Percentiles rank a stretch among this genome's conserved stretches.
phyloP scores from a whole-genome alignment of 2,113 vertebrate genomes.

The Xyrauchen texanus region DNA sequence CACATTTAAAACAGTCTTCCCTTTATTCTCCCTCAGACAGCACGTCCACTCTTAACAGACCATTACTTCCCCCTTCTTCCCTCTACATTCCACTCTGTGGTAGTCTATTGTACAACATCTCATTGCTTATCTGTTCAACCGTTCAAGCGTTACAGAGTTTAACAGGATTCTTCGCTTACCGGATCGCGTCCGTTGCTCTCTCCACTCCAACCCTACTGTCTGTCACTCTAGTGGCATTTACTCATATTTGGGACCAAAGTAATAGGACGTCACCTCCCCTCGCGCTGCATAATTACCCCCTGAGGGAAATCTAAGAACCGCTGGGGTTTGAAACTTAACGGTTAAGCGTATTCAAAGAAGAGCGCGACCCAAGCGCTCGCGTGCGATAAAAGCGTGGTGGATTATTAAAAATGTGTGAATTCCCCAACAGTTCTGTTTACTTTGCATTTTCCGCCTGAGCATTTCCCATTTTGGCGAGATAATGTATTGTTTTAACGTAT shows the following conservation, averaged over 20 bases:
- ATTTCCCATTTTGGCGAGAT: slow-evolving; percentile 4
- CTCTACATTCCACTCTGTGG: slow-evolving; percentile 32
- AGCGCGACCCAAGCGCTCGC: slow-evolving; percentile 42
- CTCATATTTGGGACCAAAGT: slow-evolving; percentile 55
- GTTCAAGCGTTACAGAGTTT: slow-evolving; percentile 51
- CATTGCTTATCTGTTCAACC: slow-evolving; percentile 29
- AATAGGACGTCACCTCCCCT: slow-evolving; percentile 51
- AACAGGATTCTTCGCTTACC: too few relatives aligned
- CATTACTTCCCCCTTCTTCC: slow-evolving; percentile 30
- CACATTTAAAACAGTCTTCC: too few relatives aligned
- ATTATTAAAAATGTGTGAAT: slow-evolving; percentile 52
- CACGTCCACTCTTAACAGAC: not conserved
- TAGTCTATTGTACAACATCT: slow-evolving; percentile 13
- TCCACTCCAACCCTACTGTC: slow-evolving; percentile 46
- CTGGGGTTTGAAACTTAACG: slow-evolving; percentile 29
- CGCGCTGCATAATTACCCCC: slow-evolving; percentile 51
- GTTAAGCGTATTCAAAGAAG: slow-evolving; percentile 51
- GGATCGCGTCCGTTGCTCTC: slow-evolving; percentile 59
- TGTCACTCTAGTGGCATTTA: slow-evolving; percentile 27
- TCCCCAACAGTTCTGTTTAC: slow-evolving; percentile 69
- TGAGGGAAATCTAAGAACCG: slow-evolving; percentile 37
- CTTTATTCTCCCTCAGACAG: too few relatives aligned
- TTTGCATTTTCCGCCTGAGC: slow-evolving; percentile 60
- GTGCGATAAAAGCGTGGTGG: slow-evolving; percentile 48
- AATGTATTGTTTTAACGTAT: slow-evolving; percentile 5